A percentile compares a stretch with the other conserved stretches of the same genome.
phyloP scores from a whole-genome alignment of 2,888 invertebrate genomes.

The Gymnocheta viridis region DNA sequence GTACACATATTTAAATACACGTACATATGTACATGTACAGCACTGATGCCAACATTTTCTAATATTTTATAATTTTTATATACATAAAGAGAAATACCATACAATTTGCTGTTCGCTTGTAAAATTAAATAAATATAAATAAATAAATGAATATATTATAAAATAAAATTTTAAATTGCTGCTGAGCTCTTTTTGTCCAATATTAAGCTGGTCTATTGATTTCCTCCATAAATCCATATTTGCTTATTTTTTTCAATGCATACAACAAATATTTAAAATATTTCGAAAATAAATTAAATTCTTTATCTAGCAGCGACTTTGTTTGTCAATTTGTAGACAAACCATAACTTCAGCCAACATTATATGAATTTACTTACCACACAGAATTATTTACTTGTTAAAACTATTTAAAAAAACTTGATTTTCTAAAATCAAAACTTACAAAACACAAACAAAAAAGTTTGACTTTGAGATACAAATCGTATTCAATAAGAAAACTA shows the following conservation, averaged over 20 bases:
- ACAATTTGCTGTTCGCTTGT: no score
- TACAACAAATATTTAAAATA: background rate
- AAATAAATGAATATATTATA: no score
- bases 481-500: constrained; percentile 45
- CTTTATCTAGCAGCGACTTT: background rate
- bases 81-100: no score
- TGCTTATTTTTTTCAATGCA: background rate
- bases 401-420: constrained; percentile 1
- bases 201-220: background rate
- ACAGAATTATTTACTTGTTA: constrained; percentile 6
- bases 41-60: no score
- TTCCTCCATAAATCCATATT: background rate
- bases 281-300: constrained; percentile 2
- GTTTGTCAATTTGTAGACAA: background rate
- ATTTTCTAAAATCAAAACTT: constrained; percentile 40
- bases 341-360: constrained; percentile 62
- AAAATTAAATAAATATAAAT: background rate
- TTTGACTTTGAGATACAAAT: constrained; percentile 64
- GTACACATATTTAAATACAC: no score
- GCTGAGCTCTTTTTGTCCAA: no score
- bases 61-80: no score
- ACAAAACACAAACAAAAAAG: constrained; percentile 24
- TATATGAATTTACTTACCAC: constrained; percentile 27
- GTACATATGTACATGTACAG: no score
- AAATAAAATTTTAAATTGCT: background rate